Evolutionary conservation across 2,888 invertebrate genomes (phyloP).

Genomic region (Trachelus tabidus): DNA sequence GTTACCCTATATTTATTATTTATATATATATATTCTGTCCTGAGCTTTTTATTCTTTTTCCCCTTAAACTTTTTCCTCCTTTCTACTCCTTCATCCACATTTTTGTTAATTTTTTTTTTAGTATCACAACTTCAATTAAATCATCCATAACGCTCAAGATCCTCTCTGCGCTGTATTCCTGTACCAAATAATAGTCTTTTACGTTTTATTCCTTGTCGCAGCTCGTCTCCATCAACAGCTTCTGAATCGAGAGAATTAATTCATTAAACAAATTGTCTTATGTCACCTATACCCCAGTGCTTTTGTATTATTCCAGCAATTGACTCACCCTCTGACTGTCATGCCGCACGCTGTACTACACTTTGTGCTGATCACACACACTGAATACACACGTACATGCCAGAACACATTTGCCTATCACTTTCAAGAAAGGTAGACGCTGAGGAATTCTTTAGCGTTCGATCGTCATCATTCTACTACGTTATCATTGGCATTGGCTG

Average conservation of each 20-base stretch:
- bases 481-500: neutral
- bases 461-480: neutral
- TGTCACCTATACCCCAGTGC: neutral
- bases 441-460: neutral
- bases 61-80: conserved; percentile 3
- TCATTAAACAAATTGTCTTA: neutral
- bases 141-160: neutral
- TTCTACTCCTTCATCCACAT: conserved; percentile 5
- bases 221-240: neutral
- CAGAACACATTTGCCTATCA: neutral
- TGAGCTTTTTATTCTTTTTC: conserved; percentile 2
- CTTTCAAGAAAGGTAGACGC: neutral
- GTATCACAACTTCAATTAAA: neutral
- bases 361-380: neutral
- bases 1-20: conserved; percentile 17
- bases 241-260: neutral
- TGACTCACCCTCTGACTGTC: neutral
- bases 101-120: conserved; percentile 13
- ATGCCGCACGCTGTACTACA: neutral
- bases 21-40: conserved; percentile 15
- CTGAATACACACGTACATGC: neutral
- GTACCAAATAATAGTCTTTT: neutral
- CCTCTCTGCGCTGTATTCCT: neutral
- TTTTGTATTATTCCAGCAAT: neutral
- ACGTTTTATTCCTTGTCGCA: neutral